These are phyloP conservation scores for Nesidiocoris tenuis DNA, from an alignment of 2,888 invertebrate genomes.

Conservation along the genomic window DNA sequence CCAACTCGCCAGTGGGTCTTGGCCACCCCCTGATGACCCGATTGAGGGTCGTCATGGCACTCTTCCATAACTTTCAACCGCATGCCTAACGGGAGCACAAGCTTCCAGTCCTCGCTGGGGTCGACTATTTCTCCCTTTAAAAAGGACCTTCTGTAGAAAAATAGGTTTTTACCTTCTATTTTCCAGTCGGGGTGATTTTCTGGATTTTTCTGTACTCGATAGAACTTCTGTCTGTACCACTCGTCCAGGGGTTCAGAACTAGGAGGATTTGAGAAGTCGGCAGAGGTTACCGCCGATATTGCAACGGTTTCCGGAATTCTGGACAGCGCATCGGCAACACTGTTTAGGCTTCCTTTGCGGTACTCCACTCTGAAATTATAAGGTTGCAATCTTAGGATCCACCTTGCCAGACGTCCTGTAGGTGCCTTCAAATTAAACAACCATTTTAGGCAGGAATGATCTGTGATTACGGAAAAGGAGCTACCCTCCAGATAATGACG, in stretches of 20 bases:
- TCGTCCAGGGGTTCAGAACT: slow-evolving; percentile 8
- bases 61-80: background rate
- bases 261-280: background rate
- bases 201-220: slow-evolving; percentile 20
- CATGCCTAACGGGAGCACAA: background rate
- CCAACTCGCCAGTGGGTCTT: slow-evolving; percentile 39
- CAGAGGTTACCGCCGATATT: background rate
- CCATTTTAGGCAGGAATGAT: slow-evolving; percentile 2
- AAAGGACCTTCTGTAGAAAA: slow-evolving; percentile 11
- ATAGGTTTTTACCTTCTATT: slow-evolving; percentile 6
- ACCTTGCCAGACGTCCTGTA: slow-evolving; percentile 10
- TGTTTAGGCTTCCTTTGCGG: slow-evolving; percentile 21
- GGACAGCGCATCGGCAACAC: slow-evolving; percentile 29
- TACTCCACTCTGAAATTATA: slow-evolving; percentile 5
- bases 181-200: slow-evolving; percentile 30
- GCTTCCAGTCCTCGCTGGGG: slow-evolving; percentile 28
- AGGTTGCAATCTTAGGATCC: slow-evolving; percentile 13
- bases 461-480: slow-evolving; percentile 14
- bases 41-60: slow-evolving; percentile 31
- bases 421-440: slow-evolving; percentile 3
- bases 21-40: slow-evolving; percentile 36
- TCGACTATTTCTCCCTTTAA: slow-evolving; percentile 17
- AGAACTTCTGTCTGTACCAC: slow-evolving; percentile 44
- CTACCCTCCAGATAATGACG: slow-evolving; percentile 14
- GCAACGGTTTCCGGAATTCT: background rate